Evolutionary conservation across 30 jellyfish, hydroid and myxozoan species (phyloP), one percentile per base, ranked within the genome.

Genomic region (Morbakka virulenta): DNA sequence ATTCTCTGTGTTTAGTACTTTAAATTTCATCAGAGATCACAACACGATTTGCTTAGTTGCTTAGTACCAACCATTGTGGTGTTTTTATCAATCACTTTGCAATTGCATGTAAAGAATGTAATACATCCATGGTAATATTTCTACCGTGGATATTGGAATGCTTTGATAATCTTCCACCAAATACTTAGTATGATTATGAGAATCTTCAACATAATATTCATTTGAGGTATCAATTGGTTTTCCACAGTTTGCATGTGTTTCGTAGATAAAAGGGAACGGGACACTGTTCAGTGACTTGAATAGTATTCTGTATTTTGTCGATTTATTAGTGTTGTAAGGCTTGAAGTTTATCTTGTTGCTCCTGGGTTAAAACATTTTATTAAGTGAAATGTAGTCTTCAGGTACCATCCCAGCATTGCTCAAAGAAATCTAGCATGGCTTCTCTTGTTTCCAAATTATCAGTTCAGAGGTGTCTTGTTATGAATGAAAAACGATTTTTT

Each of bases 21-120:
- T 74, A 50, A 28, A 74, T 2, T 32, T 74, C 86, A 4, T 34
- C 31, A 2, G 82, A 83, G 28, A 74, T 6, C 4, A 72, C 88
- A 61, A 3, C 27, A 13, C 85, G 77, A 71, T 76, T 76, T 25
- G 88, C 23, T n/a, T n/a, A n/a, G n/a, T 26, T 74, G 74, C 35
- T 61, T 61, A 26, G 87, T 78, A 34, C 89, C 82, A 52, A 78
- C 89, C 83, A 27, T 32, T 24, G 90, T 65, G 1, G 67, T 26
- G 34, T 41, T 30, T 17, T 64, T 28, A 23, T 72, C 2, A 79
- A 76, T 86, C 90, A 79, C 2, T 33, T 67, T 1, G 71, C 74
- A 25, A 79, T 68, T 22, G 87, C 48, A 33, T 30, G n/a, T 28
- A 70, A 47, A 2, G 86, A 47, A 32, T 80, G 70, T 11, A 68